Percentiles rank a stretch among this genome's conserved stretches.
phyloP scores from a whole-genome alignment of 2,113 vertebrate species.

The Corythoichthys intestinalis region DNA sequence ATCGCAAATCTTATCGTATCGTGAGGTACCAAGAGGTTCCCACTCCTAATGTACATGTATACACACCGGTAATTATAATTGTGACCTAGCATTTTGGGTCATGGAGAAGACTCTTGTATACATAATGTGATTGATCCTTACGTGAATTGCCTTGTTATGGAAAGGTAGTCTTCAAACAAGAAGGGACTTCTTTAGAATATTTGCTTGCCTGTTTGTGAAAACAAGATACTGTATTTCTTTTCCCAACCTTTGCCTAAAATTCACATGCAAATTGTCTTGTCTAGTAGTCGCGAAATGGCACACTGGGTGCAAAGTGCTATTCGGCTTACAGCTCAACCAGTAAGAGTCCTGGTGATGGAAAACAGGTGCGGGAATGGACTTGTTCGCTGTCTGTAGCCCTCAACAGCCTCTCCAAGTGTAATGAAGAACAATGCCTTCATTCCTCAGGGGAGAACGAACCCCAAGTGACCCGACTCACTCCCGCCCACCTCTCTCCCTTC shows the following conservation, averaged over 20 bases:
- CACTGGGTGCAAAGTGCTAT: neutral
- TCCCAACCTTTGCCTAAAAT: neutral
- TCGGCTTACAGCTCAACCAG: slow-evolving; percentile 40
- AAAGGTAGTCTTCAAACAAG: neutral
- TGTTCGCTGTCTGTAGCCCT: slow-evolving; percentile 40
- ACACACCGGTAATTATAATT: too few relatives aligned
- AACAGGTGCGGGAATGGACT: slow-evolving; percentile 64
- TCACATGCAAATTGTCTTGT: neutral
- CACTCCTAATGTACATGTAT: too few relatives aligned
- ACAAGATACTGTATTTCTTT: neutral
- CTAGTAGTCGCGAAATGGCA: neutral
- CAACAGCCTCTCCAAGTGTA: slow-evolving; percentile 42
- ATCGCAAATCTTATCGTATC: too few relatives aligned
- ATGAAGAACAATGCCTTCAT: slow-evolving; percentile 65
- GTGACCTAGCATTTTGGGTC: too few relatives aligned
- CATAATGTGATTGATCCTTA: neutral
- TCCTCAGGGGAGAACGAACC: slow-evolving; percentile 47
- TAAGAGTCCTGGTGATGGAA: slow-evolving; percentile 42
- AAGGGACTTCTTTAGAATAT: neutral
- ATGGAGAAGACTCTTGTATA: too few relatives aligned
- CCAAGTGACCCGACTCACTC: slow-evolving; percentile 18
- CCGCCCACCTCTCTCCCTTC: neutral
- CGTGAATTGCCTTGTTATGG: neutral
- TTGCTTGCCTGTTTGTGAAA: neutral
- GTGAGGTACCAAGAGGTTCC: too few relatives aligned